A percentile compares a stretch with the other conserved stretches of the same genome.
Conservation (phyloP, 2,888 invertebrate species). For the Plusia festucae region DNA sequence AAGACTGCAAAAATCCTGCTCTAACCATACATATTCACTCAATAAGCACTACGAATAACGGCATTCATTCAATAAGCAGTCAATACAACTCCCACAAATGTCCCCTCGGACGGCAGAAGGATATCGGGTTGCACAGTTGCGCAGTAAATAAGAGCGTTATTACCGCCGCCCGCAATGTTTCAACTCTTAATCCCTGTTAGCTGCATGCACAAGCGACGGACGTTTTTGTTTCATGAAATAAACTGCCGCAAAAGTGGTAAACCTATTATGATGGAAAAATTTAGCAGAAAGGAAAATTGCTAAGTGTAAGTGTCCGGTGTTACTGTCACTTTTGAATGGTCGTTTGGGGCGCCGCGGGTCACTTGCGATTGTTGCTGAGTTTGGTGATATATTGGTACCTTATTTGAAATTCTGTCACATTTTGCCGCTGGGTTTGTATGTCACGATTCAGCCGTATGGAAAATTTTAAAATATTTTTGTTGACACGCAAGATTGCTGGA, state of each 20-base stretch:
- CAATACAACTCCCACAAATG: conserved; percentile 27
- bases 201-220: conserved; percentile 49
- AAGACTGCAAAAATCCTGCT: neutral
- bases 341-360: conserved; percentile 22
- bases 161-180: conserved; percentile 57
- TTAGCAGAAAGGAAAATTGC: conserved; percentile 50
- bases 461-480: neutral
- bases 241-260: conserved; percentile 52
- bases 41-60: neutral
- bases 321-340: conserved; percentile 35
- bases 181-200: conserved; percentile 64
- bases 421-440: neutral
- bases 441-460: neutral
- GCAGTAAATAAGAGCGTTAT: conserved; percentile 52
- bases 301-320: conserved; percentile 53
- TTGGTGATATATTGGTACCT: conserved; percentile 28
- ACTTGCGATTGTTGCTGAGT: conserved; percentile 30
- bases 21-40: neutral
- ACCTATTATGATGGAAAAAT: conserved; percentile 60
- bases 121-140: conserved; percentile 37
- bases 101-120: conserved; percentile 14
- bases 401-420: conserved; percentile 9
- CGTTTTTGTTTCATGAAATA: conserved; percentile 61
- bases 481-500: neutral
- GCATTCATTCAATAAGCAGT: conserved; percentile 10